A percentile compares a stretch with the other conserved stretches of the same genome.
phyloP scores from a whole-genome alignment of 2,888 invertebrate genomes.

The Polylopha cassiicola region DNA sequence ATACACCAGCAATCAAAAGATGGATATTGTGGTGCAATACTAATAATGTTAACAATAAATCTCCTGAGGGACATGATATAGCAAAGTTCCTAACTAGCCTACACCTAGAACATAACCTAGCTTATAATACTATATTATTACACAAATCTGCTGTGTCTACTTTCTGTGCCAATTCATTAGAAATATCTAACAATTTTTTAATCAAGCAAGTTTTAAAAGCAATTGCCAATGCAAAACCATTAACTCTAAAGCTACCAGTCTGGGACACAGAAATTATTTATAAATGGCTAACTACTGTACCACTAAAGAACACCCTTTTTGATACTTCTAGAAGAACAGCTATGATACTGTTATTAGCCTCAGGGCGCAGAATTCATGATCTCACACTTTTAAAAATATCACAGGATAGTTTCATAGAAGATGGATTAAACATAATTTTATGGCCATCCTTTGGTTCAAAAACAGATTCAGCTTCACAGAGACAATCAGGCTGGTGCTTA shows the following conservation, averaged over 20 bases:
- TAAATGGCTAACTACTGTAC: slow-evolving; percentile 5
- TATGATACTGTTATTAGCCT: slow-evolving; percentile 9
- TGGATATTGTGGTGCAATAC: slow-evolving; percentile 11
- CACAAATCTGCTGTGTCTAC: slow-evolving; percentile 20
- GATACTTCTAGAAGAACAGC: slow-evolving; percentile 12
- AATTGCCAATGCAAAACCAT: slow-evolving; percentile 8
- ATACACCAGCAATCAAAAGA: slow-evolving; percentile 4
- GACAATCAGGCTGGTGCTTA: slow-evolving; percentile 25
- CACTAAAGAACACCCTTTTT: slow-evolving; percentile 3
- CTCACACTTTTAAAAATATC: slow-evolving; percentile 13
- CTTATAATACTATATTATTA: slow-evolving; percentile 15
- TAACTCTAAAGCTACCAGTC: background rate
- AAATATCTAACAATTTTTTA: slow-evolving; percentile 4
- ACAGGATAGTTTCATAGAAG: background rate
- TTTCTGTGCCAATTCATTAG: slow-evolving; percentile 10
- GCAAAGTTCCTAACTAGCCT: slow-evolving; percentile 12
- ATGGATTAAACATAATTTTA: background rate
- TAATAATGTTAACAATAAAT: background rate
- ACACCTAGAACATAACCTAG: slow-evolving; percentile 6
- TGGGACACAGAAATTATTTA: slow-evolving; percentile 12
- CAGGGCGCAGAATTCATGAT: slow-evolving; percentile 16
- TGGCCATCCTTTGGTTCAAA: slow-evolving; percentile 21
- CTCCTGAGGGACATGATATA: slow-evolving; percentile 6
- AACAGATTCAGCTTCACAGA: slow-evolving; percentile 21
- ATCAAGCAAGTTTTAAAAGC: slow-evolving; percentile 14